A percentile compares a stretch with the other conserved stretches of the same genome.
Evolutionary conservation across 2,888 invertebrate species (phyloP).

Genomic region (Oegoconia quadripuncta): DNA sequence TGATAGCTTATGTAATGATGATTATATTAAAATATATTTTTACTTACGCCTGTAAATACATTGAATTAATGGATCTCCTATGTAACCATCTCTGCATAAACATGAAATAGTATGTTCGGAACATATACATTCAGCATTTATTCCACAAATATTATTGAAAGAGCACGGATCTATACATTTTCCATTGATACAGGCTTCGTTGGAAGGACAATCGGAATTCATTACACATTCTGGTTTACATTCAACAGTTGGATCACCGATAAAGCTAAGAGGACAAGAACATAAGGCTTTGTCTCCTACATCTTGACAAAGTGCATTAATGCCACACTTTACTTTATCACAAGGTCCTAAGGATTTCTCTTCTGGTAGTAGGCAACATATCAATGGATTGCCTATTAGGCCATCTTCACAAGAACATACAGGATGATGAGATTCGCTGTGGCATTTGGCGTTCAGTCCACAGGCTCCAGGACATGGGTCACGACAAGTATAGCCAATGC

Average conservation of each 20-base stretch:
- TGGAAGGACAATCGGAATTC: constrained; percentile 88
- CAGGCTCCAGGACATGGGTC: constrained; percentile 92
- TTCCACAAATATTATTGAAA: constrained; percentile 85
- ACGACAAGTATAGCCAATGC: constrained; percentile 88
- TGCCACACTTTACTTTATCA: constrained; percentile 86
- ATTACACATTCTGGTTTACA: constrained; percentile 89
- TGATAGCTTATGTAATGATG: neutral
- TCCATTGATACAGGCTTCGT: constrained; percentile 86
- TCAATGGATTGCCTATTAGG: constrained; percentile 87
- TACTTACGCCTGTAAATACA: constrained; percentile 80
- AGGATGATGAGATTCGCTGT: constrained; percentile 88
- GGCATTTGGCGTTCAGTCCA: constrained; percentile 85
- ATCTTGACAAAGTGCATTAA: constrained; percentile 88
- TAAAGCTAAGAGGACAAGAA: constrained; percentile 86
- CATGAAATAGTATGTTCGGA: constrained; percentile 91
- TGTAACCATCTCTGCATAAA: constrained; percentile 86
- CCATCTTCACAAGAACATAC: constrained; percentile 87
- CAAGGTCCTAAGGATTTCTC: constrained; percentile 83
- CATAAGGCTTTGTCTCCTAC: constrained; percentile 85
- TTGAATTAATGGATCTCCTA: constrained; percentile 89
- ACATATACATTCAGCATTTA: constrained; percentile 88
- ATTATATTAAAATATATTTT: neutral
- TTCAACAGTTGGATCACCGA: constrained; percentile 88
- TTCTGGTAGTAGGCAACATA: constrained; percentile 82
- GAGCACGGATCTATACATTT: constrained; percentile 87